Evolutionary conservation across 2,797 vertebrate species (phyloP).

Genomic region (Pangasius larnaudii): DNA sequence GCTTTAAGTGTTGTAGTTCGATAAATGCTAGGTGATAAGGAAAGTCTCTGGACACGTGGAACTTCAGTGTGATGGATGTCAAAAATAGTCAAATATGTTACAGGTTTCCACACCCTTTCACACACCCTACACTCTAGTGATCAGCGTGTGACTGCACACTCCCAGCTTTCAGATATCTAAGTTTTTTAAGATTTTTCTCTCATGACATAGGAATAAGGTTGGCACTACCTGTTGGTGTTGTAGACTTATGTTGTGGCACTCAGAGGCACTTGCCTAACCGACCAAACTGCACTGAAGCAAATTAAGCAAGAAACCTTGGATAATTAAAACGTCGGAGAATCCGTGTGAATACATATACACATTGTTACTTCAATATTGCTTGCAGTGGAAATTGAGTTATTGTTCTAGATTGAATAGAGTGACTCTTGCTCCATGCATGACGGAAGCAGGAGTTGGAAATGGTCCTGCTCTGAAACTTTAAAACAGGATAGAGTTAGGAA

Average conservation of each 20-base stretch:
- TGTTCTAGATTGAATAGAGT: conserved; percentile 36
- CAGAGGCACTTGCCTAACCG: not conserved
- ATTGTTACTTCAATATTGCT: not conserved
- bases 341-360: not conserved
- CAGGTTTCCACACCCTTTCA: conserved; percentile 21
- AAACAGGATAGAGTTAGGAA: conserved; percentile 47
- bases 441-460: conserved; percentile 45
- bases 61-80: not conserved
- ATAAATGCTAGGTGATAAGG: not conserved
- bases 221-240: not conserved
- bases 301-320: not conserved
- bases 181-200: not conserved
- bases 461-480: conserved; percentile 31
- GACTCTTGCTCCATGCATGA: not conserved
- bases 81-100: not conserved
- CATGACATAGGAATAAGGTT: not conserved
- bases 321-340: not conserved
- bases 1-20: not conserved
- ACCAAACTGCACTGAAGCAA: not conserved
- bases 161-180: not conserved
- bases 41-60: not conserved
- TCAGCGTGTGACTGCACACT: conserved; percentile 5
- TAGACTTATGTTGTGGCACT: not conserved
- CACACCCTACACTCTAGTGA: not conserved
- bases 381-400: conserved; percentile 34